Conservation (phyloP, 2,797 vertebrate species). For the Nannoperca obscura region DNA sequence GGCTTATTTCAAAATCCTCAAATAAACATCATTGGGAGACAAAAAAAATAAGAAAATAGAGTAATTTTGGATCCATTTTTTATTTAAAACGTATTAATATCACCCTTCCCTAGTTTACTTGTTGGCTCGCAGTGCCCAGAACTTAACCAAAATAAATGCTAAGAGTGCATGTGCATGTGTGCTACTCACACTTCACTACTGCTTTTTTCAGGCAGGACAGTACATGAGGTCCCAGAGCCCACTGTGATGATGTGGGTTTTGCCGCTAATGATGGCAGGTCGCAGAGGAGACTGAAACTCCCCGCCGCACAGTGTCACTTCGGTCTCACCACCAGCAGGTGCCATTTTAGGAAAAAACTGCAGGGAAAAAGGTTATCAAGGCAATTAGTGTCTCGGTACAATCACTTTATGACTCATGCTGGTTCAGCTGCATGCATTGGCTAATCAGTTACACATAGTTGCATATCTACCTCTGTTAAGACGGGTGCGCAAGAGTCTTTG, state of each 20-base stretch:
- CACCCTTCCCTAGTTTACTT: not conserved
- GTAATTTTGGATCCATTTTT: not conserved
- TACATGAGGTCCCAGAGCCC: conserved; percentile 81
- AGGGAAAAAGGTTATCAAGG: conserved; percentile 18
- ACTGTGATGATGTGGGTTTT: conserved; percentile 79
- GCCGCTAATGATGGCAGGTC: conserved; percentile 36
- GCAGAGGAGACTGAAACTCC: conserved; percentile 83
- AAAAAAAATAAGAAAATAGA: not conserved
- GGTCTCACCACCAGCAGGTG: conserved; percentile 84
- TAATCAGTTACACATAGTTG: conserved; percentile 11
- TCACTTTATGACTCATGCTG: conserved; percentile 1
- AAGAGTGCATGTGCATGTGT: not conserved
- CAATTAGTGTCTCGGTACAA: not conserved
- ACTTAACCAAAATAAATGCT: not conserved
- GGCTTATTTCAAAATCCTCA: not conserved
- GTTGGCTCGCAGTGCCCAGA: not conserved
- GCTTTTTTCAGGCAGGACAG: conserved; percentile 77
- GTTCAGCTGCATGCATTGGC: not conserved
- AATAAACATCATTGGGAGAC: not conserved
- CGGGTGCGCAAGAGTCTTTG: conserved; percentile 86
- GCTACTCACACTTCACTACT: conserved; percentile 77
- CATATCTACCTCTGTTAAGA: conserved; percentile 87
- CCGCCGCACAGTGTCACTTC: conserved; percentile 89
- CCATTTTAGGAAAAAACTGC: conserved; percentile 91
- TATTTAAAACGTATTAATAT: too few relatives aligned